Conservation (phyloP, 2,888 invertebrate genomes). For the Oscheius myriophilus region DNA sequence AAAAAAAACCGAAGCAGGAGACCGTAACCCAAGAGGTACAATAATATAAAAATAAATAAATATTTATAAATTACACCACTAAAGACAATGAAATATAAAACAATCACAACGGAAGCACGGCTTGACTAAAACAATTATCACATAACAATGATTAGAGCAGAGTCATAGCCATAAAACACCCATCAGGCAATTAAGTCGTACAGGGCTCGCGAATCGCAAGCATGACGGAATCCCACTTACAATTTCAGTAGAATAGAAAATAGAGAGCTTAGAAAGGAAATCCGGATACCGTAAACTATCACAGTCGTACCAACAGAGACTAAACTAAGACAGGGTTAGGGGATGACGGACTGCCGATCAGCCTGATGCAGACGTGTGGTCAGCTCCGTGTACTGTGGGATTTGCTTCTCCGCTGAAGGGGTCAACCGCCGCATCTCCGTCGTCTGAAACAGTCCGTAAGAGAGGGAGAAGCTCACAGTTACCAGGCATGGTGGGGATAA, state of each 20-base stretch:
- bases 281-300: background rate
- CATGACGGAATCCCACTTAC: background rate
- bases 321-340: background rate
- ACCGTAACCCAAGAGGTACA: background rate
- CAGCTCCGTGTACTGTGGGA: conserved; percentile 31
- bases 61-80: conserved; percentile 10
- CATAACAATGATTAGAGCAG: conserved; percentile 8
- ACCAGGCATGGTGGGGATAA: conserved; percentile 42
- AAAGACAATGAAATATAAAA: conserved; percentile 8
- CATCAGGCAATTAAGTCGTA: conserved; percentile 2
- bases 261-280: conserved; percentile 6
- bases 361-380: background rate
- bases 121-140: conserved; percentile 21
- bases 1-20: background rate
- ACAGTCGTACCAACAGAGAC: background rate
- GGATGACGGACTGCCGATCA: background rate
- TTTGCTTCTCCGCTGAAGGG: conserved; percentile 46
- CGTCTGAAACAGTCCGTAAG: conserved; percentile 33
- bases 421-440: conserved; percentile 43
- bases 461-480: background rate
- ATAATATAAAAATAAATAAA: conserved; percentile 5
- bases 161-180: conserved; percentile 20
- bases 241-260: background rate
- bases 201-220: background rate
- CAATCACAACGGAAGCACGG: background rate